Conservation (phyloP, 2,888 invertebrate genomes). For the Acronicta aceris region DNA sequence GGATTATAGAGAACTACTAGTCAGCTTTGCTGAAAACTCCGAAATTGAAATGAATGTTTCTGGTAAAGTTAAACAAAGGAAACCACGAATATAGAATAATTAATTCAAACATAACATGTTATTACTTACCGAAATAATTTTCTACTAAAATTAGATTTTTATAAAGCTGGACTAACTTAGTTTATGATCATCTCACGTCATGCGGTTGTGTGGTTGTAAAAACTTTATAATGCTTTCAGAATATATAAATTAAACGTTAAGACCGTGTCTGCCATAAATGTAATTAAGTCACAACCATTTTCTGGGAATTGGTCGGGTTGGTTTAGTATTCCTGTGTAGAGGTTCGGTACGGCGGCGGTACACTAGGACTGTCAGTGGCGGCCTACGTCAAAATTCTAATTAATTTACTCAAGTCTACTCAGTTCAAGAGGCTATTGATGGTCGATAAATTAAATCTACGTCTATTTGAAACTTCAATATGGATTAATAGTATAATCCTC, state of each 20-base stretch:
- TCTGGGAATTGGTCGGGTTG: slow-evolving; percentile 18
- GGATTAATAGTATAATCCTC: slow-evolving; percentile 38
- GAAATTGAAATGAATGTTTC: too few species aligned
- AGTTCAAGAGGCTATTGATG: slow-evolving; percentile 49
- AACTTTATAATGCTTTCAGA: slow-evolving; percentile 30
- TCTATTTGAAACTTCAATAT: slow-evolving; percentile 40
- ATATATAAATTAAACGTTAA: slow-evolving; percentile 50
- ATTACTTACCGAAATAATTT: too few species aligned
- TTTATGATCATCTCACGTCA: slow-evolving; percentile 28
- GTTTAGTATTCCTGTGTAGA: slow-evolving; percentile 55
- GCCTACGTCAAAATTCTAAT: slow-evolving; percentile 60
- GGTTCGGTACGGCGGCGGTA: slow-evolving; percentile 41
- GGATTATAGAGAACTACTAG: too few species aligned
- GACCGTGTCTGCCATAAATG: slow-evolving; percentile 41
- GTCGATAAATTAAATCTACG: slow-evolving; percentile 52
- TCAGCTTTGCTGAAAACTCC: too few species aligned
- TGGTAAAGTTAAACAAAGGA: too few species aligned
- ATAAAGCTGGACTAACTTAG: slow-evolving; percentile 25
- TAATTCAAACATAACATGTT: too few species aligned
- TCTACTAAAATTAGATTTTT: slow-evolving; percentile 5
- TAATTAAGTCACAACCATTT: slow-evolving; percentile 49
- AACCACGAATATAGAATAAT: too few species aligned
- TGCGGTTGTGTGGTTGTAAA: slow-evolving; percentile 30
- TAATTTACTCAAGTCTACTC: slow-evolving; percentile 56
- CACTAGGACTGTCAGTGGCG: slow-evolving; percentile 44